These are phyloP conservation scores for Sympetrum striolatum DNA, from an alignment of 2,888 invertebrate species.

Conservation along the genomic window DNA sequence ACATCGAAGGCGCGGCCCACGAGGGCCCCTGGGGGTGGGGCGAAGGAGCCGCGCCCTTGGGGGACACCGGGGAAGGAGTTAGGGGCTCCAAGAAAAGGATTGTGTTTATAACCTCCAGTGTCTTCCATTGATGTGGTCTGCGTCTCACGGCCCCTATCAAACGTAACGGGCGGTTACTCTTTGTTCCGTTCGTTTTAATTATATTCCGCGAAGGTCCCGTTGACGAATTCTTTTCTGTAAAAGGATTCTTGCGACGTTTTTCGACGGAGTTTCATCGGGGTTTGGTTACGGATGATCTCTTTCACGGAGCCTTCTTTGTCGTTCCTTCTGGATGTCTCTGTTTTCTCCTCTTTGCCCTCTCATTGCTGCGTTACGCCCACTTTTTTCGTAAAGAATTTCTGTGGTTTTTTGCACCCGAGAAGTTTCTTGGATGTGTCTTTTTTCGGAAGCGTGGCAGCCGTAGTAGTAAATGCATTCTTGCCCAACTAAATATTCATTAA, in stretches of 20 bases:
- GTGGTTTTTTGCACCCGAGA: too few species aligned
- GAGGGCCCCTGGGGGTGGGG: neutral
- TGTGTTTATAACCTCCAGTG: conserved; percentile 40
- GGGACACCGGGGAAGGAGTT: neutral
- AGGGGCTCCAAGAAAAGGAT: neutral
- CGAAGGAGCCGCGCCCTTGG: neutral
- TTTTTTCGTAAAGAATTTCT: neutral
- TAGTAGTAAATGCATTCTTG: too few species aligned
- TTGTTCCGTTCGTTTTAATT: neutral
- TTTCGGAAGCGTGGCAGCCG: too few species aligned
- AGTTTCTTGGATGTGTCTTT: too few species aligned
- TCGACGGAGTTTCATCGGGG: neutral
- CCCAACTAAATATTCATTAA: too few species aligned
- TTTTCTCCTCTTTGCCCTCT: neutral
- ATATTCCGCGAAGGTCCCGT: neutral
- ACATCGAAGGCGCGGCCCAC: conserved; percentile 35
- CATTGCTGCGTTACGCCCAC: neutral
- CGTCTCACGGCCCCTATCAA: neutral
- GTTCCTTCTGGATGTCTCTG: neutral
- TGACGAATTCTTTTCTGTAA: neutral
- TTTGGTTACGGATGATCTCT: neutral
- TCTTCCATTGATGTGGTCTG: conserved; percentile 35
- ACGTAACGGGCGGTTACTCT: neutral
- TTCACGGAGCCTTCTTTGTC: neutral
- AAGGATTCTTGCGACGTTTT: neutral